Percentiles rank a stretch among this genome's conserved stretches.
Evolutionary conservation across 2,797 vertebrate species (phyloP).

Genomic region (Stomatorhinus walkeri): DNA sequence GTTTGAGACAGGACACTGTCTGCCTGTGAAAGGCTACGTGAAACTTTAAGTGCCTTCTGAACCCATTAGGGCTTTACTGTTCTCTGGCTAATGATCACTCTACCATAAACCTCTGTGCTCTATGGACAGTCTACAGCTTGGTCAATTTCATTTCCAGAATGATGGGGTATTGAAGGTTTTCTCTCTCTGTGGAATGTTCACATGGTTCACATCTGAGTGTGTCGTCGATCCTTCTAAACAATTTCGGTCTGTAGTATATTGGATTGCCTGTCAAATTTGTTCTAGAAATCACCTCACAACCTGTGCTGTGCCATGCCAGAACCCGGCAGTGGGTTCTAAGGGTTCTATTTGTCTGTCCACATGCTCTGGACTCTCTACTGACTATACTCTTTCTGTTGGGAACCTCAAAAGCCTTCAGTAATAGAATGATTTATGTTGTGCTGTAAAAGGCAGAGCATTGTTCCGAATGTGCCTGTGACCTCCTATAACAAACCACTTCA

Average conservation of each 20-base stretch:
- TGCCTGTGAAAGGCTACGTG: neutral
- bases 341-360: neutral
- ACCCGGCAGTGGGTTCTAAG: neutral
- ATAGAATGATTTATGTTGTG: neutral
- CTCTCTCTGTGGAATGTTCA: conserved; percentile 1
- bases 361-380: neutral
- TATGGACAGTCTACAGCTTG: conserved; percentile 4
- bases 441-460: neutral
- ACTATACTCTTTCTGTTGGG: neutral
- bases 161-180: neutral
- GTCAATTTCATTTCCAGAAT: conserved; percentile 19
- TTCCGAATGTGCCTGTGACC: neutral
- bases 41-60: neutral
- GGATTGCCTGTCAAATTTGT: neutral
- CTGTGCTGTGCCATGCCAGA: neutral
- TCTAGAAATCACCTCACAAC: neutral
- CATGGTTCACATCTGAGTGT: neutral
- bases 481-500: neutral
- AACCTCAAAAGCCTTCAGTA: neutral
- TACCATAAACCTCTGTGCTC: neutral
- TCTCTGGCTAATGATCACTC: neutral
- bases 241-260: neutral
- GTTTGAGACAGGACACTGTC: neutral
- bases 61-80: neutral
- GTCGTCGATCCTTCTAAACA: neutral